These are phyloP conservation scores for Coranthus polyacanthus DNA, from an alignment of 2,797 vertebrate species.

Conservation along the genomic window DNA sequence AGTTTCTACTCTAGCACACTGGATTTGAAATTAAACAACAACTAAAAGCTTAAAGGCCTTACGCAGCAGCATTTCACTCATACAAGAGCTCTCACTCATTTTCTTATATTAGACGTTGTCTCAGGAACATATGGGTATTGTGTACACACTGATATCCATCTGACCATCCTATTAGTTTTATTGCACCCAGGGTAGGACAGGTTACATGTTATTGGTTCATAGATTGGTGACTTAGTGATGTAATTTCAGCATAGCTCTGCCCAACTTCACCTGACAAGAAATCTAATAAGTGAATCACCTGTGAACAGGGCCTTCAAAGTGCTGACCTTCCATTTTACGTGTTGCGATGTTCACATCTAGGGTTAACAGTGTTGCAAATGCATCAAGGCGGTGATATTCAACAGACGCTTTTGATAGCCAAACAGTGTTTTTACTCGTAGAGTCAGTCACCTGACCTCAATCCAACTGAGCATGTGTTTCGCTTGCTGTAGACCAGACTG, in stretches of 20 bases:
- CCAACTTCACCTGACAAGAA: too few species aligned
- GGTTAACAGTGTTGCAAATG: background rate
- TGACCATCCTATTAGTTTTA: too few species aligned
- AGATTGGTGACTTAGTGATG: too few species aligned
- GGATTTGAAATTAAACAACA: conserved; percentile 28
- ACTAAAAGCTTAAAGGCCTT: conserved; percentile 12
- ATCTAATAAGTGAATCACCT: too few species aligned
- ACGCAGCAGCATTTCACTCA: too few species aligned
- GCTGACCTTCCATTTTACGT: conserved; percentile 30
- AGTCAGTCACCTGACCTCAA: conserved; percentile 61
- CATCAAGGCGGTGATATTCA: background rate
- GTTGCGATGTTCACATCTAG: conserved; percentile 8
- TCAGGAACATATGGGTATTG: too few species aligned
- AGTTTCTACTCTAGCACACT: background rate
- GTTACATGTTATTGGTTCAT: too few species aligned
- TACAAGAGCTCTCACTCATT: too few species aligned
- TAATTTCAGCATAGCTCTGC: too few species aligned
- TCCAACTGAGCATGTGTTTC: conserved; percentile 69
- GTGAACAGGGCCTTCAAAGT: background rate
- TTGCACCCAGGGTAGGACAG: too few species aligned
- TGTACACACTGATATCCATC: too few species aligned
- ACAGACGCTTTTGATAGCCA: background rate
- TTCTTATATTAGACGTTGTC: too few species aligned
- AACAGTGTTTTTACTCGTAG: conserved; percentile 34
- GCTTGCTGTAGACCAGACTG: conserved; percentile 64